Percentiles rank a stretch among this genome's conserved stretches.
Conservation (phyloP, 2,797 vertebrate genomes). For the Coracias cyanogaster region DNA sequence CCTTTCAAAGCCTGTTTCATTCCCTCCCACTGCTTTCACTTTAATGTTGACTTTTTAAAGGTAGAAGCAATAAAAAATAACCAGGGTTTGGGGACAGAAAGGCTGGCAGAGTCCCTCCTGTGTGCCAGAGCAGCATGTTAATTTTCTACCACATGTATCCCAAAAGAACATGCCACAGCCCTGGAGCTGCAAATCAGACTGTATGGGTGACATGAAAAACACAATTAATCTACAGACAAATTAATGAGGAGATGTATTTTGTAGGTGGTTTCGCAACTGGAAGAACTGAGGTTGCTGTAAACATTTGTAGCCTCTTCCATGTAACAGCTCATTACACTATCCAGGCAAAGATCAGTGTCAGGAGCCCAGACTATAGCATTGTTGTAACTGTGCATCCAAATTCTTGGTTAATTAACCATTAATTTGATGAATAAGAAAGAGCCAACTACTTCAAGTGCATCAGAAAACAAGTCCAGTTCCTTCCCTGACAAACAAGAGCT, state of each 20-base stretch:
- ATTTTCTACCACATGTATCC: background rate
- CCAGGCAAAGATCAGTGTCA: background rate
- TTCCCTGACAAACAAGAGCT: background rate
- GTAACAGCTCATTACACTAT: background rate
- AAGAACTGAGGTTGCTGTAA: background rate
- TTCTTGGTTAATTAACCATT: background rate
- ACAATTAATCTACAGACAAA: background rate
- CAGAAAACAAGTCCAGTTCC: background rate
- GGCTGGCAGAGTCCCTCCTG: background rate
- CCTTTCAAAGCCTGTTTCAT: background rate
- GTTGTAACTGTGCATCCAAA: background rate
- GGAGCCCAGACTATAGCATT: background rate
- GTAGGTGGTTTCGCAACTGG: background rate
- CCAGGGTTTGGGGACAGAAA: background rate
- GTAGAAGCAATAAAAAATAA: background rate
- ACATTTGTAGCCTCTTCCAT: background rate
- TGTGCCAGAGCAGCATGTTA: background rate
- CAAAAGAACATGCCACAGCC: background rate
- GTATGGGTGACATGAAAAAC: background rate
- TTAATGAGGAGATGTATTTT: background rate
- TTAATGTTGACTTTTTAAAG: background rate
- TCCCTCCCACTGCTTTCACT: constrained; percentile 4
- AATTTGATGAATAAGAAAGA: background rate
- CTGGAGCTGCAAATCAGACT: background rate
- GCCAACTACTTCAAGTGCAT: background rate